A percentile compares a stretch with the other conserved stretches of the same genome.
Evolutionary conservation across 2,113 vertebrate genomes (phyloP).

Genomic region (Alexandromys fortis): DNA sequence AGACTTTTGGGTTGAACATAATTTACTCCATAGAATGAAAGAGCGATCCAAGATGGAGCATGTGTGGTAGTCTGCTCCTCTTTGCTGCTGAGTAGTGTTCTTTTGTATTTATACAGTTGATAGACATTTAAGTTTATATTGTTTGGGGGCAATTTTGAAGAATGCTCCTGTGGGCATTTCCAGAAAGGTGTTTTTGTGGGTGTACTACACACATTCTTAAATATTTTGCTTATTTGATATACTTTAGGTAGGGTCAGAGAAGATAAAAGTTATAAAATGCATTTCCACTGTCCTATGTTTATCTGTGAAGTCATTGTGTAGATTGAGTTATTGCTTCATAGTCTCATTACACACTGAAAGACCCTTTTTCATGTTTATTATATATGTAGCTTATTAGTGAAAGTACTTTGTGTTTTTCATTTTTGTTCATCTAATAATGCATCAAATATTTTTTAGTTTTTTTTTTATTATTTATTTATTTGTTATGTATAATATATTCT

Average conservation of each 20-base stretch:
- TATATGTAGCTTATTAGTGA: background rate
- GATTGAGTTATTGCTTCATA: background rate
- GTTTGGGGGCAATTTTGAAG: background rate
- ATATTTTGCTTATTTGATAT: background rate
- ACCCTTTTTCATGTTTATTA: conserved; percentile 28
- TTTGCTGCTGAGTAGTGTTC: background rate
- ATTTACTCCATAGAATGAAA: conserved; percentile 15
- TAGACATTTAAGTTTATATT: background rate
- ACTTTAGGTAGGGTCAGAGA: conserved; percentile 6
- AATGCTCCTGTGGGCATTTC: background rate
- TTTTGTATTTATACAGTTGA: background rate
- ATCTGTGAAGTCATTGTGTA: background rate
- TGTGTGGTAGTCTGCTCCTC: background rate
- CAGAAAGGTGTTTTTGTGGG: background rate
- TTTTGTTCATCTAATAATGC: conserved; percentile 25
- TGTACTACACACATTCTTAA: background rate
- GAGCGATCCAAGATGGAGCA: background rate
- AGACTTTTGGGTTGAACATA: background rate
- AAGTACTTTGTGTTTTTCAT: conserved; percentile 1
- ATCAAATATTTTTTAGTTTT: background rate
- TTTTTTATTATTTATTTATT: no score
- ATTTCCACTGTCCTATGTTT: conserved; percentile 32
- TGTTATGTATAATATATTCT: no score
- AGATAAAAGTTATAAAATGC: background rate
- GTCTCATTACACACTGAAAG: background rate